Percentiles rank a stretch among this genome's conserved stretches.
Conservation (phyloP, 2,113 vertebrate species). For the Perca fluviatilis region DNA sequence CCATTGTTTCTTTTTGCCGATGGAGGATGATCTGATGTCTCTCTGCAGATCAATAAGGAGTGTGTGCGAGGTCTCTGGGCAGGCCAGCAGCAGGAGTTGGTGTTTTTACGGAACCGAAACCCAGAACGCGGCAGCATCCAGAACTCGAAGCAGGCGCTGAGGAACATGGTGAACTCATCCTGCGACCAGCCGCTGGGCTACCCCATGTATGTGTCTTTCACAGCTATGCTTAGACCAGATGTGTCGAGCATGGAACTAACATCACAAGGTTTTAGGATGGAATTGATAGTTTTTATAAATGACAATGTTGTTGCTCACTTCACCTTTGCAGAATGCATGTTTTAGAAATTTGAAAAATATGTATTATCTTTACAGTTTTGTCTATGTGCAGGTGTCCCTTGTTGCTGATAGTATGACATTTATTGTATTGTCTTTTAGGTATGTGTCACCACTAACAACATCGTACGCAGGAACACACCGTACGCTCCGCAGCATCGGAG, state of each 20-base stretch:
- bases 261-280: background rate
- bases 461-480: constrained; percentile 94
- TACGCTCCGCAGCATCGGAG: constrained; percentile 90
- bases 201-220: constrained; percentile 92
- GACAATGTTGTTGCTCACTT: background rate
- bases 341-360: background rate
- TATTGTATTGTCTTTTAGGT: constrained; percentile 51
- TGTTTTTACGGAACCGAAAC: constrained; percentile 97
- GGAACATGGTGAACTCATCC: constrained; percentile 98
- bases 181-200: constrained; percentile 98
- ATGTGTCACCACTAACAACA: constrained; percentile 96
- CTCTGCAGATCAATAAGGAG: constrained; percentile 93
- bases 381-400: background rate
- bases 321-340: background rate
- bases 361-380: background rate
- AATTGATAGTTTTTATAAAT: background rate
- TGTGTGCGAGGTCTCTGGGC: constrained; percentile 98
- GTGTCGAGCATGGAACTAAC: background rate
- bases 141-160: constrained; percentile 96
- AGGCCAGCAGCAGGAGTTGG: constrained; percentile 96
- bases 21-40: background rate
- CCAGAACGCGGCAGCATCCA: constrained; percentile 98
- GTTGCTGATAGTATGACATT: constrained; percentile 68
- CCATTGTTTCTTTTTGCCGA: background rate
- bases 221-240: background rate